Evolutionary conservation across 2,797 vertebrate genomes (phyloP).

Genomic region (Bradypus variegatus): DNA sequence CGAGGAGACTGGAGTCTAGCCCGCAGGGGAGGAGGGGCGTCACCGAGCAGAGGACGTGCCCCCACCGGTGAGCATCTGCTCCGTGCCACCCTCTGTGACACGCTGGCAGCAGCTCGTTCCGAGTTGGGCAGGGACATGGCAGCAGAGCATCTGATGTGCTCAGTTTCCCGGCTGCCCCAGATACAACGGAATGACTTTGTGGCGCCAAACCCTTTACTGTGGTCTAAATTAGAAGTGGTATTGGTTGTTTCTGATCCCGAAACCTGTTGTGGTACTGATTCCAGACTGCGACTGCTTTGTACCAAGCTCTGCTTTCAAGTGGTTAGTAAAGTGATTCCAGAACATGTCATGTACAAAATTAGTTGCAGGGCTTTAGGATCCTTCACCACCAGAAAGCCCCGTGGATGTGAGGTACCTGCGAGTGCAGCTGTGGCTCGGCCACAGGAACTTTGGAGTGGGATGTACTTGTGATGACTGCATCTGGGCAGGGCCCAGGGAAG

Average conservation of each 20-base stretch:
- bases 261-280: constrained; percentile 32
- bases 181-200: neutral
- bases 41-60: too few relatives aligned
- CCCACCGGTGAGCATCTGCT: fast-evolving
- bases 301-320: constrained; percentile 44
- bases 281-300: neutral
- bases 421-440: neutral
- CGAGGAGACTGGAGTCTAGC: neutral
- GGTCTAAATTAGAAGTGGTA: constrained; percentile 51
- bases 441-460: constrained; percentile 19
- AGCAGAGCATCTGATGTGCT: neutral
- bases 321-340: constrained; percentile 27
- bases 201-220: constrained; percentile 19
- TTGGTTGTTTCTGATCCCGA: constrained; percentile 27
- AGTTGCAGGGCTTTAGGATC: neutral
- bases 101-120: neutral
- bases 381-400: neutral
- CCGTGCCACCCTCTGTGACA: neutral
- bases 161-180: neutral
- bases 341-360: neutral
- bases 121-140: neutral
- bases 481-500: neutral
- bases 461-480: neutral
- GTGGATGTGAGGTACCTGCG: constrained; percentile 11
- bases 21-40: fast-evolving